Evolutionary conservation across 2,797 vertebrate genomes (phyloP), one percentile per base, ranked within the genome.

Genomic region (Lacerta bilineata): DNA sequence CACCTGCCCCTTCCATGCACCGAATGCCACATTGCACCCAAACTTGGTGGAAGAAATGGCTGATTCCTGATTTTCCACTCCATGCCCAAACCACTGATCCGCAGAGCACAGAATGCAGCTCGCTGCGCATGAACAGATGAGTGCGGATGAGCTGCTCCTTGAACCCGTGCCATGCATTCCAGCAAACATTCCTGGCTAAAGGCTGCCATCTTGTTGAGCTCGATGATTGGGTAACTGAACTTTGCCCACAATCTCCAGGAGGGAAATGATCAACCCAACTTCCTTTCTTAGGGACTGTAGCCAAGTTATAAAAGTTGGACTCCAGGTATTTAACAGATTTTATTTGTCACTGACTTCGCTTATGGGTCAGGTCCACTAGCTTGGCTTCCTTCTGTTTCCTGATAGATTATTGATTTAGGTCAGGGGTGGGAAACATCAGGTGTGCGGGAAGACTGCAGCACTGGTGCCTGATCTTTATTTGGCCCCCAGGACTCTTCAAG

Each of bases 181-280:
- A 8, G 39, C 8, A 9, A 8, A 20, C 10, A 39, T 41, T 39
- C 6, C 33, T 55, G 7, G 77, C 59, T 0, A 43, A 75, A 18
- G 0, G 23, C 8, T 20, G 23, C 66, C 66, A 72, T 79, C 36
- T 84, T 61, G 11, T 8, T 5, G 8, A 59, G 4, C 7, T 15
- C 3, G 2, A 29, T 1, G 10, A 33, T 10, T 11, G 82, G 74
- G 46, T 43, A 33, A 33, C 36, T 43, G 87, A n/a, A 79, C 87
- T 74, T 85, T 80, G 76, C 68, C 23, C 50, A 0, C 4, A 4
- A 17, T 61, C 1, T 18, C 27, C 27, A 1, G 4, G 11, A 59
- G 20, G 76, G 29, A 59, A 89, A 89, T 89, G 8, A 79, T 88
- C 82, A 84, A 84, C 87, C 50, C 11, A 36, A 18, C 11, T 33